These are phyloP conservation scores for Microctonus brassicae DNA, from an alignment of 2,888 invertebrate species.

Conservation along the genomic window DNA sequence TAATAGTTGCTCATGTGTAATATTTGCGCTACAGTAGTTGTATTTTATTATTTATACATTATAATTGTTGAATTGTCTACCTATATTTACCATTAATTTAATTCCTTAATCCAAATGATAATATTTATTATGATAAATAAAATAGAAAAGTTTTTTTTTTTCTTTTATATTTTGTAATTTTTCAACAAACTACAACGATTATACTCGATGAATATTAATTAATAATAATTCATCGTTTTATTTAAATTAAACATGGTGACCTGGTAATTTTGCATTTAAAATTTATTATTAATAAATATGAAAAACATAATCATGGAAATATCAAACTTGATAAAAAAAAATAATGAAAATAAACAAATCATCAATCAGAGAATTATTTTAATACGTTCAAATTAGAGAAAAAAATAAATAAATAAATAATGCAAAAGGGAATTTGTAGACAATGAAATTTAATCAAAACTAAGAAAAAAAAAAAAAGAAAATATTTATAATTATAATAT, in stretches of 20 bases:
- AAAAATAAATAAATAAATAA: slow-evolving; percentile 4
- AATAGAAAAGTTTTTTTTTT: not conserved
- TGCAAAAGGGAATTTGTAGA: slow-evolving; percentile 17
- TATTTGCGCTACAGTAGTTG: not conserved
- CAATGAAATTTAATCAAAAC: slow-evolving; percentile 19
- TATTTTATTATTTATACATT: not conserved
- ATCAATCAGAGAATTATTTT: slow-evolving; percentile 46
- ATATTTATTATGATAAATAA: not conserved
- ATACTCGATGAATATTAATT: not conserved
- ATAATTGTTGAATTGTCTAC: not conserved
- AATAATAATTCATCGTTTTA: slow-evolving; percentile 12
- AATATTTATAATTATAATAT: not conserved
- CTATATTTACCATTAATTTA: not conserved
- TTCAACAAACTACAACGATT: slow-evolving; percentile 39
- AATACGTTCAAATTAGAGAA: slow-evolving; percentile 35
- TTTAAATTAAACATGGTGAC: not conserved
- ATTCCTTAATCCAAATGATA: not conserved
- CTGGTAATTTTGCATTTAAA: slow-evolving; percentile 16
- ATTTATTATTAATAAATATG: not conserved
- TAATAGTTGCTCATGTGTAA: not conserved
- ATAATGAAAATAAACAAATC: slow-evolving; percentile 21
- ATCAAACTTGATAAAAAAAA: slow-evolving; percentile 4
- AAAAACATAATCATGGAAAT: slow-evolving; percentile 25
- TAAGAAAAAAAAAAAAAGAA: slow-evolving; percentile 14
- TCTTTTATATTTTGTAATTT: not conserved